Percentiles rank a stretch among this genome's conserved stretches.
These are phyloP conservation scores for Agrilus biguttatus DNA, from an alignment of 2,888 invertebrate genomes.

Conservation along the genomic window DNA sequence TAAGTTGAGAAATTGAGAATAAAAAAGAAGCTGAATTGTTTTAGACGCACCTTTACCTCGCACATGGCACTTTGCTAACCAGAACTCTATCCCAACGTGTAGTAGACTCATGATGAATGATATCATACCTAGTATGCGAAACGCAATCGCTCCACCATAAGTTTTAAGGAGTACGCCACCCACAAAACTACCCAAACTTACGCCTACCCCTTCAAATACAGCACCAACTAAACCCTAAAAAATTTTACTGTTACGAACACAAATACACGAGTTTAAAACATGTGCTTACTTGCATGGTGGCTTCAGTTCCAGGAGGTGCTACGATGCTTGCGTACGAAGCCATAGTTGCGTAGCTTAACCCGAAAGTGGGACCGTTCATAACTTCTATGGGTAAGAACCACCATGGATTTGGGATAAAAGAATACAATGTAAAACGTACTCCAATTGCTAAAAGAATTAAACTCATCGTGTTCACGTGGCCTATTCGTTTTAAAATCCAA, in stretches of 20 bases:
- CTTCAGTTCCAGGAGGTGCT: conserved; percentile 71
- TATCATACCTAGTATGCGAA: conserved; percentile 56
- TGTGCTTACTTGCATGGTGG: conserved; percentile 60
- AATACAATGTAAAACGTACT: conserved; percentile 68
- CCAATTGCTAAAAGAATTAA: conserved; percentile 68
- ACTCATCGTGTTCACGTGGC: conserved; percentile 72
- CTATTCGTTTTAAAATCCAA: conserved; percentile 60
- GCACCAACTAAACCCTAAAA: conserved; percentile 71
- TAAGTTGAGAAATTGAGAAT: no score
- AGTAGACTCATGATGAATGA: conserved; percentile 45
- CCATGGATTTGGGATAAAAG: conserved; percentile 67
- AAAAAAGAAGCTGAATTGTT: background rate
- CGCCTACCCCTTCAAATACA: conserved; percentile 75
- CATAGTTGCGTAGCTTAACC: conserved; percentile 78
- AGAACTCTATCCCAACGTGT: conserved; percentile 40
- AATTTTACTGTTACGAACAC: background rate
- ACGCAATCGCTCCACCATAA: conserved; percentile 52
- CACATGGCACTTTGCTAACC: conserved; percentile 6
- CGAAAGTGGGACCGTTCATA: conserved; percentile 77
- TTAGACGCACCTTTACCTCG: conserved; percentile 12
- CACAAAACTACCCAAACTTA: conserved; percentile 62
- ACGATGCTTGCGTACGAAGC: conserved; percentile 75
- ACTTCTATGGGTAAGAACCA: conserved; percentile 73
- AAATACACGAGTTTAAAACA: background rate
- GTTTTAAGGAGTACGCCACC: conserved; percentile 57